Percentiles rank a stretch among this genome's conserved stretches.
phyloP scores from a whole-genome alignment of 2,113 vertebrate species.

The Cnemophilus loriae region DNA sequence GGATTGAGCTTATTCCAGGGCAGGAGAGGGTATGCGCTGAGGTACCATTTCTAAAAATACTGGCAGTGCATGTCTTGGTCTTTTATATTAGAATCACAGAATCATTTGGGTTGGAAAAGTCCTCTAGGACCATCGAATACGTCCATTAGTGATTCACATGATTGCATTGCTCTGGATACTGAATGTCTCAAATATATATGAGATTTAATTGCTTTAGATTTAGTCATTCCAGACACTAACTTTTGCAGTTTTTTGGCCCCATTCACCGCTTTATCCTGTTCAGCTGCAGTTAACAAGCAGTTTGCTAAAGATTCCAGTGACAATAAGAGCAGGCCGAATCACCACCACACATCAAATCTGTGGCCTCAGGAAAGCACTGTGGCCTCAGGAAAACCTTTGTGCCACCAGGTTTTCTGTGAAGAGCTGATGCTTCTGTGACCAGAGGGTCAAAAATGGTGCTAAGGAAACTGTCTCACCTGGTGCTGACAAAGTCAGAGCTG shows the following conservation, averaged over 20 bases:
- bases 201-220: not conserved
- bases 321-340: not conserved
- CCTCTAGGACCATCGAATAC: not conserved
- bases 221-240: not conserved
- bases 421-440: not conserved
- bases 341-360: not conserved
- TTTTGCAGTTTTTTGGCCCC: not conserved
- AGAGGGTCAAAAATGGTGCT: not conserved
- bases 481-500: accelerated
- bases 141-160: not conserved
- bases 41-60: not conserved
- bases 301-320: not conserved
- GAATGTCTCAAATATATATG: not conserved
- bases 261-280: not conserved
- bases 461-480: not conserved
- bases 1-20: not conserved
- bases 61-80: not conserved
- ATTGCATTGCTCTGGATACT: not conserved
- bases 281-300: not conserved
- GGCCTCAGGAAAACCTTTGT: not conserved
- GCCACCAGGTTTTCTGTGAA: not conserved
- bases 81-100: not conserved
- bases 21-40: not conserved
- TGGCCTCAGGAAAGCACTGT: accelerated
- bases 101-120: not conserved